These are phyloP conservation scores for Abrostola triplasia DNA, from an alignment of 2,888 invertebrate genomes.

Conservation along the genomic window DNA sequence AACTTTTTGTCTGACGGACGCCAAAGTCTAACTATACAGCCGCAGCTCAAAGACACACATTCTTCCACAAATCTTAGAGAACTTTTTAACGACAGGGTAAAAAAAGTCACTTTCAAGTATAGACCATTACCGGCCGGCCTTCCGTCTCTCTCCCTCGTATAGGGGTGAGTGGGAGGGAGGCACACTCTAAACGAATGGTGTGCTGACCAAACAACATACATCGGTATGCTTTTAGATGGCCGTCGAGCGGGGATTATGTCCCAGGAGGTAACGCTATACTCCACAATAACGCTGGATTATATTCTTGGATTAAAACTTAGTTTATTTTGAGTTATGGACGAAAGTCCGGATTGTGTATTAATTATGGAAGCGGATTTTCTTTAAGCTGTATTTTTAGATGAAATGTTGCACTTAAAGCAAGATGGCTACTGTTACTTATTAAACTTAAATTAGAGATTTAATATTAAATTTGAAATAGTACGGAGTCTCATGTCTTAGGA, in stretches of 20 bases:
- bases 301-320: conserved; percentile 39
- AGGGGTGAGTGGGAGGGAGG: conserved; percentile 20
- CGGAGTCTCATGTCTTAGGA: too few species aligned
- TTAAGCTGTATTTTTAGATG: background rate
- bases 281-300: conserved; percentile 44
- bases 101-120: conserved; percentile 48
- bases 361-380: conserved; percentile 14
- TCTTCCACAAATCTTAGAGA: conserved; percentile 53
- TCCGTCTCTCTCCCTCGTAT: conserved; percentile 14
- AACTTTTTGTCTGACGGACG: conserved; percentile 3
- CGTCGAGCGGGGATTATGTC: conserved; percentile 56
- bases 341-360: conserved; percentile 1
- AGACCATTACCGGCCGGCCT: conserved; percentile 34
- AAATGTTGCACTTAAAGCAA: background rate
- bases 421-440: too few species aligned
- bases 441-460: too few species aligned
- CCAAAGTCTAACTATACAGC: background rate
- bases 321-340: conserved; percentile 33
- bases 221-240: conserved; percentile 71
- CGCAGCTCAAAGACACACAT: conserved; percentile 13
- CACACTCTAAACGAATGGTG: conserved; percentile 56
- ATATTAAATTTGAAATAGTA: too few species aligned
- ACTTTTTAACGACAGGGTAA: conserved; percentile 66
- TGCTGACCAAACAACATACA: conserved; percentile 70
- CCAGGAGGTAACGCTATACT: conserved; percentile 36